Evolutionary conservation across 2,113 vertebrate genomes (phyloP), one percentile per base, ranked within the genome.

Genomic region (Nesogale talazaci): DNA sequence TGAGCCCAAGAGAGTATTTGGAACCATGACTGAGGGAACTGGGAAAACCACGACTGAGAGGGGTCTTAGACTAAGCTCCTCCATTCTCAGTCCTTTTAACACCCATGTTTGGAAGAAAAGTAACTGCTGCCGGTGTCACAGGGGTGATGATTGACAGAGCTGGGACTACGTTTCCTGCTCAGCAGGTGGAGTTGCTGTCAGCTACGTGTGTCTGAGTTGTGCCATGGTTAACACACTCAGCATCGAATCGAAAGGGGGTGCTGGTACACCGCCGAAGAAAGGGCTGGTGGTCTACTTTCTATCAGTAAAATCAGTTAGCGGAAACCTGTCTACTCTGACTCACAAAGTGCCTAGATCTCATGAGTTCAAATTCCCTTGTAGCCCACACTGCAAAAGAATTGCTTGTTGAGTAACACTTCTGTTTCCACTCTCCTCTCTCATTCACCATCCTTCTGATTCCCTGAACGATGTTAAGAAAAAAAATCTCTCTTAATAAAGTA

Each of bases 71-170:
- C 46, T 52, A 52, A 6, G 8, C 5, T 29, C 8, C 31, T 31
- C 19, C 1, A 15, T 5, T 46, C n/a, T 75, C 11, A 17, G 65
- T 22, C 25, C 36, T 42, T 14, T 29, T 7, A 31, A 10, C 8
- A 12, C n/a, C 23, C 23, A 31, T 3, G 9, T 63, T 82, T 42
- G 38, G n/a, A 38, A 38, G 22, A 67, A 75, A 3, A 67, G 74
- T 9, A 2, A 6, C 1, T 5, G 3, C 10, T 57, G 17, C 2
- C n/a, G 4, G 56, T 86, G 22, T n/a, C 38, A 1, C 2, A 5
- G n/a, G 76, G 3, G 0, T 12, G 10, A 34, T 74, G 31, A 20
- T 5, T 42, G 36, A 23, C 38, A 52, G 15, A 65, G 8, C 6
- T 42, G 52, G 27, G 11, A n/a, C 80, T 36, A 61, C 61, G 31